A percentile compares a stretch with the other conserved stretches of the same genome.
These are phyloP conservation scores for Chymomyza fuscimana DNA, from an alignment of 2,888 invertebrate genomes.

Conservation along the genomic window DNA sequence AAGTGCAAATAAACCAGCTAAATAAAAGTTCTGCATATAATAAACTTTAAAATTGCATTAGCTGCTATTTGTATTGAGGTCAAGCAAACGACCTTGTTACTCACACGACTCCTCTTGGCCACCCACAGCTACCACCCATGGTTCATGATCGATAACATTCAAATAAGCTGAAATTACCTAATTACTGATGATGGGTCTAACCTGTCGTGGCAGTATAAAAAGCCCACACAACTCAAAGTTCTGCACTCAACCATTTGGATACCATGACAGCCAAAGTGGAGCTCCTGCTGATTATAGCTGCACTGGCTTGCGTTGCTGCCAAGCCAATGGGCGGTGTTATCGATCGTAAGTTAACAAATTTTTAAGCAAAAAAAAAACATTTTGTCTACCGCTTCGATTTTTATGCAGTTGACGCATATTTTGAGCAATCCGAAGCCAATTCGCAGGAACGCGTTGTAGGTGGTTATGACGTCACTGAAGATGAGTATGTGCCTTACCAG, in stretches of 20 bases:
- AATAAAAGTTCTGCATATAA: neutral
- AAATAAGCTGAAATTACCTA: constrained; percentile 38
- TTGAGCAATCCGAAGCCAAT: constrained; percentile 51
- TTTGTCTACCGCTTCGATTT: neutral
- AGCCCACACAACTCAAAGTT: constrained; percentile 10
- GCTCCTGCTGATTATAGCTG: constrained; percentile 32
- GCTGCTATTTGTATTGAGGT: neutral
- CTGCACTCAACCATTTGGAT: neutral
- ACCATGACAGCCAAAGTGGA: constrained; percentile 23
- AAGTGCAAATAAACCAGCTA: neutral
- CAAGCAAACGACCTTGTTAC: constrained; percentile 46
- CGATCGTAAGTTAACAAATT: constrained; percentile 49
- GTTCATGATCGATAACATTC: constrained; percentile 48
- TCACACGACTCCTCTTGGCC: constrained; percentile 41
- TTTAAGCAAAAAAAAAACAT: neutral
- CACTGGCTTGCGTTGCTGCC: constrained; percentile 6
- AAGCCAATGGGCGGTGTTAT: constrained; percentile 39
- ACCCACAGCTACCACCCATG: constrained; percentile 40
- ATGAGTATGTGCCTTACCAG: constrained; percentile 75
- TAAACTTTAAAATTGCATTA: neutral
- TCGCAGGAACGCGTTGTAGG: constrained; percentile 76
- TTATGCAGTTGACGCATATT: constrained; percentile 63
- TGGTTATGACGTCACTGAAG: constrained; percentile 64
- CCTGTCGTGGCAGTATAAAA: constrained; percentile 7
- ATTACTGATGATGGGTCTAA: neutral